Conservation (phyloP, 2,888 invertebrate species). For the Spodoptera littoralis region DNA sequence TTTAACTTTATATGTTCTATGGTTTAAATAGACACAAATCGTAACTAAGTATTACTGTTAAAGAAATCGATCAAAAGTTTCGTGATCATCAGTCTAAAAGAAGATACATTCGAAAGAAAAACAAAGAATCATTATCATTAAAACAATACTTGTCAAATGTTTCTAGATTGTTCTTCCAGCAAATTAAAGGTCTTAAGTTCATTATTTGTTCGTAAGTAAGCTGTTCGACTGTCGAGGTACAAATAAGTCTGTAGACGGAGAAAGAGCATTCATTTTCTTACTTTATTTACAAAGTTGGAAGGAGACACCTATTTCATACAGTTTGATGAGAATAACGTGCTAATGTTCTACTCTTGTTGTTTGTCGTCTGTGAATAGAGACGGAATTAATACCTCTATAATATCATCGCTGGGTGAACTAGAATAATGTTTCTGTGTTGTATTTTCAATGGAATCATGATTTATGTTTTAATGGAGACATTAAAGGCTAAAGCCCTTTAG, state of each 20-base stretch:
- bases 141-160: constrained; percentile 3
- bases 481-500: no score
- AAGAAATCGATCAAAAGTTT: no score
- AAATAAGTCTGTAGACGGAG: constrained; percentile 29
- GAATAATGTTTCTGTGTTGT: no score
- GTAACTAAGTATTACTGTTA: no score
- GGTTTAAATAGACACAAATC: no score
- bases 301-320: constrained; percentile 22
- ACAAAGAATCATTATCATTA: background rate
- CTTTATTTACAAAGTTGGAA: constrained; percentile 32
- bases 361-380: background rate
- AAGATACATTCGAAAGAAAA: background rate
- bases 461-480: no score
- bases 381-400: no score
- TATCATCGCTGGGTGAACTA: no score
- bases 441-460: no score
- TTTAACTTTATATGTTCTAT: no score
- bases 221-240: constrained; percentile 25
- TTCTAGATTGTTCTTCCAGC: constrained; percentile 6
- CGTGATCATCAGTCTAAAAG: no score
- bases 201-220: constrained; percentile 40
- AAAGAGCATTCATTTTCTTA: constrained; percentile 20
- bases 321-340: constrained; percentile 28
- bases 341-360: constrained; percentile 8
- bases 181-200: constrained; percentile 25